Evolutionary conservation across 2,888 invertebrate genomes (phyloP).

Genomic region (Dynastes tityus): DNA sequence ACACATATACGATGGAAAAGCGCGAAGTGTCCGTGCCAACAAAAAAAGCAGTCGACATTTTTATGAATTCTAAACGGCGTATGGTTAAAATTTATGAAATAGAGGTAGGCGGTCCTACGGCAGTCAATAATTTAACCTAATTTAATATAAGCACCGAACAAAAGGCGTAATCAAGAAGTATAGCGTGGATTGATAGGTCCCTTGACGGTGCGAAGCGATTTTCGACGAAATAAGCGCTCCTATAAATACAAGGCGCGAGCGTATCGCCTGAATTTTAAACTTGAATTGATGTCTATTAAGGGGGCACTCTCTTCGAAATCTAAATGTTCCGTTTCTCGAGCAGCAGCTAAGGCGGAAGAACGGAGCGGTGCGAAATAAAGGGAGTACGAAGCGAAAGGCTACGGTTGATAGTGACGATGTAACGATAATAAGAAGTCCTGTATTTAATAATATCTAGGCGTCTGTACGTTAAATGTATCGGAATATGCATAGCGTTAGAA

Average conservation of each 20-base stretch:
- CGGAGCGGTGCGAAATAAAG: background rate
- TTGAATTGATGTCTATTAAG: constrained; percentile 42
- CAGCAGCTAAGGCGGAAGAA: constrained; percentile 5
- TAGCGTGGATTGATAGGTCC: constrained; percentile 39
- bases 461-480: constrained; percentile 20
- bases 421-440: constrained; percentile 7
- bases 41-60: constrained; percentile 4
- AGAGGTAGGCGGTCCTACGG: background rate
- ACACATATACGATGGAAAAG: background rate
- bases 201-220: constrained; percentile 30
- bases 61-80: background rate
- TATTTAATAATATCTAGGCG: constrained; percentile 30
- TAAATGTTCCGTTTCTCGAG: constrained; percentile 24
- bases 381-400: background rate
- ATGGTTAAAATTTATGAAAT: constrained; percentile 1
- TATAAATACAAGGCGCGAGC: constrained; percentile 37
- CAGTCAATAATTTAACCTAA: constrained; percentile 35
- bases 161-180: constrained; percentile 42
- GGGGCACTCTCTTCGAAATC: constrained; percentile 21
- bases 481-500: constrained; percentile 22
- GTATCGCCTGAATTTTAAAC: constrained; percentile 43
- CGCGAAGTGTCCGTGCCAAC: background rate
- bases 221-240: constrained; percentile 42
- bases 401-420: constrained; percentile 30
- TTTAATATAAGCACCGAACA: constrained; percentile 41